Evolutionary conservation across 37 sponge, comb jelly and placozoan genomes (phyloP), one percentile per base, ranked within the genome.

Genomic region (Eunapius fragilis): DNA sequence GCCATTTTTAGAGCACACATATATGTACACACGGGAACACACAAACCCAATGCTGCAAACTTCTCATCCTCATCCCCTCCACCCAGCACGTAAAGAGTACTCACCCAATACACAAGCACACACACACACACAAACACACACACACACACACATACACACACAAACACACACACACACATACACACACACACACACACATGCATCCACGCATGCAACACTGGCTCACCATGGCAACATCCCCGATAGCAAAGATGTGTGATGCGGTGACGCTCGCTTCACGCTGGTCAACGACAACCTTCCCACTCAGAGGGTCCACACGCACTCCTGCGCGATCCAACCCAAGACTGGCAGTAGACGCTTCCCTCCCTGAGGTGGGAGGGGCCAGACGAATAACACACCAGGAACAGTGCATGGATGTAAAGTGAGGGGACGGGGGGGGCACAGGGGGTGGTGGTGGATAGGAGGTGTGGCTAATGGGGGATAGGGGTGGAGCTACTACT

Each of bases 201-300:
- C 22, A 27, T n/a, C 30, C 12, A 72, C 74, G 7, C 36, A 77
- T 22, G 26, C 24, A 23, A 25, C 77, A 27, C 11, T 23, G 2
- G 27, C 83, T 89, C 75, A 93, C 93, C 79, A 76, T 71, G 17
- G 81, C 81, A 24, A 76, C 80, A 80, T 97, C 97, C 69, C 97
- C 97, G 77, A 97, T 90, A 26, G 91, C 97, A 84, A 88, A 94
- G 35, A 97, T 87, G 80, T 92, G 89, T n/a, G 48, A 33, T 24
- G 81, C 84, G 25, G 82, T 72, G 19, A 58, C 58, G 23, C 93
- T 94, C 31, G 76, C 33, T 3, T 97, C 97, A 74, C 41, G 28
- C 13, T 83, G 71, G 37, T 84, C 76, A 4, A 89, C 83, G 4
- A 80, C 26, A 13, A 87, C 25, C 68, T 87, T 88, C 25, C 74